Base-by-base conservation (phyloP, 2,888 invertebrate species). In the Ochropleura plecta region DNA sequence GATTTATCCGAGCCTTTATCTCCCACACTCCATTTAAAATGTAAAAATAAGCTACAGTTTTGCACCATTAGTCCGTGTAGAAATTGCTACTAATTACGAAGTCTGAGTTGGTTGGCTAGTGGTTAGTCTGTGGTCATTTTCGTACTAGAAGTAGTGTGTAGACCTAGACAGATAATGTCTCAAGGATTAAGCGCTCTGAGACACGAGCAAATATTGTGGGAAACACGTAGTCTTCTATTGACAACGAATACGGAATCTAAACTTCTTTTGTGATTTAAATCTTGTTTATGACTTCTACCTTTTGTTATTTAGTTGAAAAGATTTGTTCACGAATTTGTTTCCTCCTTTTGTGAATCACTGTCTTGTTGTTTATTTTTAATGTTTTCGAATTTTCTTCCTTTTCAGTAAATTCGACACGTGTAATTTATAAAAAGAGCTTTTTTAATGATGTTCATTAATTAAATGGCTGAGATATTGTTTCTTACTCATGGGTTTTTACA, bases 31-130 rank as follows among this genome's bases (percentile, higher is more conserved):
- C 14, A 18, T 64, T 79, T 71, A 69, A 63, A 80, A 67, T 78
- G 66, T 74, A 81, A 80, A 82, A 74, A 79, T 79, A 67, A 74
- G 74, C 81, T 78, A 78, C 81, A 88, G 88, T 89, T 87, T 87
- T 75, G 66, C 79, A 76, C 83, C 82, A 88, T 90, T 88, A 88
- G 71, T 74, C 79, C 70, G 81, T 79, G 80, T 81, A 83, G 84
- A 79, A 87, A 90, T 88, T 84, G 84, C 82, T 83, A 82, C 88
- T 91, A 91, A 92, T 93, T 90, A 91, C 84, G 86, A 87, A 88
- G 89, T 88, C 86, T 78, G 71, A 65, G 79, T 48, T 63, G 79
- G 70, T 78, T 49, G 82, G 76, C 63, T 79, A 79, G 86, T 88
- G 70, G 67, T 83, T 81, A 60, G 75, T 53, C 76, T 69, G 62